Percentiles rank a stretch among this genome's conserved stretches.
Conservation (phyloP, 2,113 vertebrate species). For the Heptranchias perlo region DNA sequence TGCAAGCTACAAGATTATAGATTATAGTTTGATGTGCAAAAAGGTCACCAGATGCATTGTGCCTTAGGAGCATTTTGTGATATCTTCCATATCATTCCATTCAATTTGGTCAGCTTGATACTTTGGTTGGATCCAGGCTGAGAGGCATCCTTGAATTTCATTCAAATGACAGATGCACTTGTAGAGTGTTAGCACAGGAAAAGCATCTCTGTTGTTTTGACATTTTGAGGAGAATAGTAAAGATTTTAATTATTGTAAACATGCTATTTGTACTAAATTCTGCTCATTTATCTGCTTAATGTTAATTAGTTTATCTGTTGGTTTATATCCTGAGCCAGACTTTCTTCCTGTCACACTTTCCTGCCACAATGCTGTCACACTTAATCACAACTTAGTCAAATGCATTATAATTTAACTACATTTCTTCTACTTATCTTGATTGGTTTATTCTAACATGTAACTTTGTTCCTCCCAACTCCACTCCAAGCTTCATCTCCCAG, state of each 20-base stretch:
- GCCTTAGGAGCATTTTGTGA: not conserved
- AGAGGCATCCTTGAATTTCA: not conserved
- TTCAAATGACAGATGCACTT: not conserved
- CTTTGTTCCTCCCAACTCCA: not conserved
- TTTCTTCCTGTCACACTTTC: not conserved
- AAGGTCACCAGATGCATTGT: not conserved
- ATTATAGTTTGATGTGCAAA: not conserved
- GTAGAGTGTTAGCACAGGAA: not conserved
- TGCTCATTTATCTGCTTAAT: not conserved
- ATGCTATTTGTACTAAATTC: not conserved
- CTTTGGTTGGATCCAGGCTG: not conserved
- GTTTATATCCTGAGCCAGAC: not conserved
- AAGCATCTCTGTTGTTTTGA: not conserved
- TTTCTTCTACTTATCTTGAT: not conserved
- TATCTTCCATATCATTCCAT: not conserved
- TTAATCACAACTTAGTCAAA: not conserved
- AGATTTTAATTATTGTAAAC: not conserved
- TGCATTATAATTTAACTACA: not conserved
- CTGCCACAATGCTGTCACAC: not conserved
- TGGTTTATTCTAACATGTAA: not conserved
- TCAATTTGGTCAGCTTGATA: not conserved
- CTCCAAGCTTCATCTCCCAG: not conserved
- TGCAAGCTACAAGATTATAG: not conserved
- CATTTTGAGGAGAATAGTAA: not conserved
- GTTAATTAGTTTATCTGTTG: not conserved